phyloP scores from a whole-genome alignment of 2,113 vertebrate species.

The Hippocampus guttulatus region DNA sequence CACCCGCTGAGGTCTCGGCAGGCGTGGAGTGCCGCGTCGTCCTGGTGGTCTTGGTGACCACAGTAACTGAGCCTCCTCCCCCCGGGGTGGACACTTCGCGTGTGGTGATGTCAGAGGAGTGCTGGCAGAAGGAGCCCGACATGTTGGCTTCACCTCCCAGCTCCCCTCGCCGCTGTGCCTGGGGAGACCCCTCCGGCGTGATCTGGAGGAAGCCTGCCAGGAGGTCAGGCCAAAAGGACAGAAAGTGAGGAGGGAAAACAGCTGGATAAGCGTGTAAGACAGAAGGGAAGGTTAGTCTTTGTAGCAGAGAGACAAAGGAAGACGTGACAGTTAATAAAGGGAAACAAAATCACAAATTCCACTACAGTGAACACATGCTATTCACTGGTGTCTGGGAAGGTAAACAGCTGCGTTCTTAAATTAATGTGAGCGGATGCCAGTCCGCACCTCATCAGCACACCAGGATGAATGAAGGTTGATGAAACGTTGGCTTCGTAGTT shows the following conservation, averaged over 20 bases:
- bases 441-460: no score
- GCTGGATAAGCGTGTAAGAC: neutral
- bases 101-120: slow-evolving; percentile 70
- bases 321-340: slow-evolving; percentile 7
- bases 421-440: no score
- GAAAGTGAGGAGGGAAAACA: slow-evolving; percentile 6
- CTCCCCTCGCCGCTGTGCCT: slow-evolving; percentile 54
- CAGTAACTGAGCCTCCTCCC: slow-evolving; percentile 46
- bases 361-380: no score
- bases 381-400: no score
- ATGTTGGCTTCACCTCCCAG: slow-evolving; percentile 57
- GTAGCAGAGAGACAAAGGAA: slow-evolving; percentile 43
- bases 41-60: slow-evolving; percentile 61
- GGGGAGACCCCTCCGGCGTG: slow-evolving; percentile 67
- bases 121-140: slow-evolving; percentile 67
- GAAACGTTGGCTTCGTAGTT: no score
- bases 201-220: slow-evolving; percentile 64
- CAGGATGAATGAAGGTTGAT: no score
- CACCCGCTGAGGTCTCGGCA: slow-evolving; percentile 53
- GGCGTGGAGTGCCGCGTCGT: slow-evolving; percentile 54
- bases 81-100: slow-evolving; percentile 46
- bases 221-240: slow-evolving; percentile 5
- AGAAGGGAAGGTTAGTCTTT: slow-evolving; percentile 47
- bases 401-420: no score
- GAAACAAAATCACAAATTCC: neutral